These are phyloP conservation scores for Empidonax alnorum DNA, from an alignment of 2,113 vertebrate genomes.

Conservation along the genomic window DNA sequence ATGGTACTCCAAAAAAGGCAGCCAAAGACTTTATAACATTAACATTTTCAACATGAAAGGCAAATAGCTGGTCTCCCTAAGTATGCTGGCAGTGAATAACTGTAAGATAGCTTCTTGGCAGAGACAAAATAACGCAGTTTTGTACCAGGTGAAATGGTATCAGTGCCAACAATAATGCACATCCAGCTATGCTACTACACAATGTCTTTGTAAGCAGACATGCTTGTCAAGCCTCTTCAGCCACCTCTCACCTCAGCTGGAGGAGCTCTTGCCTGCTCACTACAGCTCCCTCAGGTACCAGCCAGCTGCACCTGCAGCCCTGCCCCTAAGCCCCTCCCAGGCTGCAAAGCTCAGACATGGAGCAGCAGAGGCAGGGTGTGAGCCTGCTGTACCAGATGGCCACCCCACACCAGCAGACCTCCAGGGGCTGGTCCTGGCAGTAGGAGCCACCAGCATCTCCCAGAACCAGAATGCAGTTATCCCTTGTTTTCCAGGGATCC, in stretches of 20 bases:
- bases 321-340: background rate
- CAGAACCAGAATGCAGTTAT: background rate
- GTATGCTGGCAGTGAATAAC: background rate
- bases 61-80: background rate
- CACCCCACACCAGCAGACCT: accelerated
- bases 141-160: background rate
- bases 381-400: accelerated
- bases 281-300: accelerated
- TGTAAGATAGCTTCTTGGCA: background rate
- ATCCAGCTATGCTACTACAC: background rate
- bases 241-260: accelerated
- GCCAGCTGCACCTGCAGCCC: accelerated
- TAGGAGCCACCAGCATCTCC: accelerated
- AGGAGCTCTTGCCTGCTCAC: background rate
- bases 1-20: background rate
- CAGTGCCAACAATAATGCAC: background rate
- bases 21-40: background rate
- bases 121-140: background rate
- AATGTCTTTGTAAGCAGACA: background rate
- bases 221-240: background rate
- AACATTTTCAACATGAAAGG: background rate
- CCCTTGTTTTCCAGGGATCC: background rate
- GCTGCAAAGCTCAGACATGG: background rate
- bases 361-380: background rate
- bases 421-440: background rate